phyloP scores from a whole-genome alignment of 2,888 invertebrate genomes.

The Sisyra terminalis region DNA sequence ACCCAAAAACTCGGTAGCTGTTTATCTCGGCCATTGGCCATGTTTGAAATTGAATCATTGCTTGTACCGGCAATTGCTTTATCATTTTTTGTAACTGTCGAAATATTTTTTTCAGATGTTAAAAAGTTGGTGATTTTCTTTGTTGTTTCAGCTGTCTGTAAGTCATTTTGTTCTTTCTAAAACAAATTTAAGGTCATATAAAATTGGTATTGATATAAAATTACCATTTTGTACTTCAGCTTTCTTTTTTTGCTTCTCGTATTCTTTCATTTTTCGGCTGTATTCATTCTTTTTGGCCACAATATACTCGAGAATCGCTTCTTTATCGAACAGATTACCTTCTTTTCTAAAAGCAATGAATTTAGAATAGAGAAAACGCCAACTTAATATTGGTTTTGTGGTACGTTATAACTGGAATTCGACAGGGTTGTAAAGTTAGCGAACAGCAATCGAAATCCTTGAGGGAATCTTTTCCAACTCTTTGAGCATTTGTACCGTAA shows the following conservation, averaged over 20 bases:
- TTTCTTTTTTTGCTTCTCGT: conserved; percentile 69
- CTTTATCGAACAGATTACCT: conserved; percentile 92
- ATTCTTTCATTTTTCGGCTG: conserved; percentile 77
- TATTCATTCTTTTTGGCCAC: conserved; percentile 88
- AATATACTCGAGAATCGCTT: conserved; percentile 89
- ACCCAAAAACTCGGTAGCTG: conserved; percentile 92
- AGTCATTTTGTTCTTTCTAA: conserved; percentile 44
- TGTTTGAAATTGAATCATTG: conserved; percentile 46
- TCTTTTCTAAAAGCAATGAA: conserved; percentile 42
- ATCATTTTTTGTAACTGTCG: conserved; percentile 19
- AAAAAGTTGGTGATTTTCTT: conserved; percentile 63
- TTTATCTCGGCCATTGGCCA: conserved; percentile 58
- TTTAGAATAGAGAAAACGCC: no score
- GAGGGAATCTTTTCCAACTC: conserved; percentile 88
- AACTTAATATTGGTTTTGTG: conserved; percentile 14
- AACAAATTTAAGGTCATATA: conserved; percentile 4
- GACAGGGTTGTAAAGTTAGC: conserved; percentile 89
- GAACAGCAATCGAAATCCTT: conserved; percentile 97
- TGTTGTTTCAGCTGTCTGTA: conserved; percentile 55
- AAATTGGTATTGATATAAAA: no score
- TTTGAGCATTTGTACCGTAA: conserved; percentile 70
- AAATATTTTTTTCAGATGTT: conserved; percentile 63
- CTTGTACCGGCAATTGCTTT: conserved; percentile 4
- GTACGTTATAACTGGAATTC: conserved; percentile 78
- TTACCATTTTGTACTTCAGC: conserved; percentile 34